phyloP scores from a whole-genome alignment of 2,113 vertebrate species.

The Nycticebus coucang region DNA sequence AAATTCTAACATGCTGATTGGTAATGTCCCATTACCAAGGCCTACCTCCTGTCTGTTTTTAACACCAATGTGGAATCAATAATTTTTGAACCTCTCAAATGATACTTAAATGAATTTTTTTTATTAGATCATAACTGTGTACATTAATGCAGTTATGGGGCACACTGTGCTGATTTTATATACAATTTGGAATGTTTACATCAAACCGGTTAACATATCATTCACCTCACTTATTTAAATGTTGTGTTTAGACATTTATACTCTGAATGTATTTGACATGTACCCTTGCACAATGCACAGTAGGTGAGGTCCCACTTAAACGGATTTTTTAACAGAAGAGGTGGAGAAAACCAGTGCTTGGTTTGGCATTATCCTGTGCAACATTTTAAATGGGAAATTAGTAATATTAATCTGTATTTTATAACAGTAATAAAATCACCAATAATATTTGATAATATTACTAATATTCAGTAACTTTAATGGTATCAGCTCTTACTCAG shows the following conservation, averaged over 20 bases:
- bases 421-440: background rate
- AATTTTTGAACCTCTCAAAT: background rate
- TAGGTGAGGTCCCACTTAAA: too few species aligned
- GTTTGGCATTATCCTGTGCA: background rate
- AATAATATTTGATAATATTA: background rate
- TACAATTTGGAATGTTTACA: too few species aligned
- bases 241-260: too few species aligned
- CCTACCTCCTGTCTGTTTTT: background rate
- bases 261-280: too few species aligned
- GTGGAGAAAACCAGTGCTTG: background rate
- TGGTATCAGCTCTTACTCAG: background rate
- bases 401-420: background rate
- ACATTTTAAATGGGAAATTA: background rate
- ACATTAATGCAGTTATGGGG: too few species aligned
- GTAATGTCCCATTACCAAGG: background rate
- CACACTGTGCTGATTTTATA: too few species aligned
- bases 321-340: background rate
- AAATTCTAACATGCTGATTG: background rate
- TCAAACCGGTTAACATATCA: too few species aligned
- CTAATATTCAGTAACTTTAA: background rate
- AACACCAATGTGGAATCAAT: background rate
- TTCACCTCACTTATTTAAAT: too few species aligned
- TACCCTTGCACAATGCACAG: too few species aligned
- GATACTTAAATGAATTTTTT: background rate
- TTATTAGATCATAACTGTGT: too few species aligned